Evolutionary conservation across 2,888 invertebrate genomes (phyloP), one percentile per base, ranked within the genome.

Genomic region (Hipparchia sbordonii): DNA sequence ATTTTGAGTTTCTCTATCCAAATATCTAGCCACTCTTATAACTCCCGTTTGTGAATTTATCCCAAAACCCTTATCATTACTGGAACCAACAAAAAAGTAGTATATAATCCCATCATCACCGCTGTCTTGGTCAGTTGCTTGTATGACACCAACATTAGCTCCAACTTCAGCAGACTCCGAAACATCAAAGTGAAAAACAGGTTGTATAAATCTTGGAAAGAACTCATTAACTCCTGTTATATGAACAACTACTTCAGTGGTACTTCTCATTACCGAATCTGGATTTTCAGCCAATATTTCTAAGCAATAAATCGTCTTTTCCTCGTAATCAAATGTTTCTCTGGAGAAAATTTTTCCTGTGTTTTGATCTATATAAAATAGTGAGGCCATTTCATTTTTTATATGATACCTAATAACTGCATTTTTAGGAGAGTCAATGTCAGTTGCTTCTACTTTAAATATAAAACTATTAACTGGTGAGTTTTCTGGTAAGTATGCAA

Each of bases 81-180:
- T 98, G 0, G 98, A 97, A 2, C 98, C 98, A 2, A 98, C 97
- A 79, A 99, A 95, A n/a, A 98, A 94, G 84, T 98, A 99, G 84
- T 97, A 98, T 8, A 98, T 97, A 81, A 96, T 95, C 0, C 98
- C 98, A 85, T 98, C 98, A 65, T 96, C 96, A 5, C 98, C 98
- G 9, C 96, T 95, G 85, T 98, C 98, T 89, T 97, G 97, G 87
- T 98, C 98, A 0, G 97, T 97, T 0, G 98, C 98, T 90, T 97
- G 97, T 75, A 98, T 96, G 7, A 96, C 95, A 3, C 98, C 98
- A 54, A 99, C 97, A 71, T 96, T 95, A 0, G 97, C 97, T 51
- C 98, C 98, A 63, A 98, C 96, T 79, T 96, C 96, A 0, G 98
- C 97, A 48, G 98, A 98, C 91, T 98, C 98, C 33, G 98, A 98